Evolutionary conservation across 2,888 invertebrate genomes (phyloP), one percentile per base, ranked within the genome.

Genomic region (Leptinotarsa juncta): DNA sequence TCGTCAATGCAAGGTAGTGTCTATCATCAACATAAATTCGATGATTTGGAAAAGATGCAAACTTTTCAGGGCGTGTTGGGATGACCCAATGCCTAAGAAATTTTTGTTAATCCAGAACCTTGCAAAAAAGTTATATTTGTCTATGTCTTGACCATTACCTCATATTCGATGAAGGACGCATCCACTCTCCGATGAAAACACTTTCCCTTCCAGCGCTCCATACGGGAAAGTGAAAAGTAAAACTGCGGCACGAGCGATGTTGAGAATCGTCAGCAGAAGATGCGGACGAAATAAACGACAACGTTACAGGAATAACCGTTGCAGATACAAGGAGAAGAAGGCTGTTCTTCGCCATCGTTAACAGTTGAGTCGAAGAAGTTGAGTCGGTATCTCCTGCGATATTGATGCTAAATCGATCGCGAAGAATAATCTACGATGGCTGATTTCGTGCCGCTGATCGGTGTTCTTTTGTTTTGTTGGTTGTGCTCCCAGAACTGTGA

Each of bases 401-500:
- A 67, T 72, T 67, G 50, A 72, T 72, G 75, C 65, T 70, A 67
- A 65, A 23, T 53, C 65, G 50, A 72, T 50, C 75, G 72, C 49
- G 69, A 67, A 68, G 55, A 55, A 42, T 55, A 4, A 60, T 50
- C 57, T 55, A 48, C 55, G 69, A 69, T 69, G 69, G 69, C 69
- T 57, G 69, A 69, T 57, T 69, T 57, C 16, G 57, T 55, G 60
- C 57, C 67, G 67, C 14, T 55, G 32, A 68, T 73, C 26, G 49
- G 72, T 70, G 75, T 76, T 20, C 65, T 76, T 49, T 67, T 75
- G 71, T 76, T 76, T 70, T 79, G 70, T 65, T 77, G 71, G 74
- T 26, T 80, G 50, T 71, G 67, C 67, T 73, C 76, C 65, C 51
- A 70, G 42, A 76, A 80, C 77, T 76, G 75, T 77, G 80, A 77